Evolutionary conservation across 2,113 vertebrate genomes (phyloP).

Genomic region (Sigmodon hispidus): DNA sequence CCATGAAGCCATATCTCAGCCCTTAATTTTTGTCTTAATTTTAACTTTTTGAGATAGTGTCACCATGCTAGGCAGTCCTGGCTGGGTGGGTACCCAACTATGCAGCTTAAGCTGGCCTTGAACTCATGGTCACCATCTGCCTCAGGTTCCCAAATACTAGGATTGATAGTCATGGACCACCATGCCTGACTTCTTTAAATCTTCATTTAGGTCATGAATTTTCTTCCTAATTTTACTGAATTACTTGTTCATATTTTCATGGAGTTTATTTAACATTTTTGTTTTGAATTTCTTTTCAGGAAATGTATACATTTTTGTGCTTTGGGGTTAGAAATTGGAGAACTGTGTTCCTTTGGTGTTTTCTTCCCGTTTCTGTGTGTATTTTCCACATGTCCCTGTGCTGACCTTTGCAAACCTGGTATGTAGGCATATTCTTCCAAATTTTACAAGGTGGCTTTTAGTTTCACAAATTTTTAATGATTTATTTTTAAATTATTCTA

Average conservation of each 20-base stretch:
- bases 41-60: neutral
- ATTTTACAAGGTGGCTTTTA: neutral
- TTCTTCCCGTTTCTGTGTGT: neutral
- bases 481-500: neutral
- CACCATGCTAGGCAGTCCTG: neutral
- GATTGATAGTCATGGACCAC: neutral
- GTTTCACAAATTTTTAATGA: neutral
- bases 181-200: neutral
- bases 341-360: neutral
- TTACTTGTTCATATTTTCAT: neutral
- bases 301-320: neutral
- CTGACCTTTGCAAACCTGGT: neutral
- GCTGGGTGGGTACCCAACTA: neutral
- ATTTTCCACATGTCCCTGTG: neutral
- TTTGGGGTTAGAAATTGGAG: neutral
- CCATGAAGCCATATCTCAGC: neutral
- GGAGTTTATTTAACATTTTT: neutral
- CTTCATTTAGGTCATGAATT: neutral
- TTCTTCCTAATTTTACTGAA: neutral
- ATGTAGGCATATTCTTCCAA: neutral
- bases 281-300: neutral
- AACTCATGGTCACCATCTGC: neutral
- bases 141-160: neutral
- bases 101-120: neutral
- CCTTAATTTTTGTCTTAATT: neutral